phyloP scores from a whole-genome alignment of 2,113 vertebrate species.

The Tyto alba region DNA sequence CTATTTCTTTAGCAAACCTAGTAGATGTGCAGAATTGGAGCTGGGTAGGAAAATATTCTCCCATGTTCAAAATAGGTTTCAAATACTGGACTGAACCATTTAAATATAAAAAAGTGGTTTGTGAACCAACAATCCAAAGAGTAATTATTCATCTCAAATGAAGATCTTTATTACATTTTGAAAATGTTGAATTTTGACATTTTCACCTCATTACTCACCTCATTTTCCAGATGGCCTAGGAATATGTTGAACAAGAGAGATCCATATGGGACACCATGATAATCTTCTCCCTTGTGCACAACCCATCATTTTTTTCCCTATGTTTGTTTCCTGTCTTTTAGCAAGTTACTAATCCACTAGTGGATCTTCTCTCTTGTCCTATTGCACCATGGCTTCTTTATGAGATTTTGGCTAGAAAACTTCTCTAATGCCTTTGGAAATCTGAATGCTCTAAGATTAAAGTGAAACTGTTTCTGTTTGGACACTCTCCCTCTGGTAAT shows the following conservation, averaged over 20 bases:
- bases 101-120: not conserved
- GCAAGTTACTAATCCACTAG: not conserved
- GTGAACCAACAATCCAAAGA: not conserved
- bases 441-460: not conserved
- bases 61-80: not conserved
- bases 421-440: not conserved
- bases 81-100: not conserved
- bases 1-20: not conserved
- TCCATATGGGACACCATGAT: not conserved
- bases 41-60: not conserved
- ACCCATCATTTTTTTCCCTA: rapidly evolving
- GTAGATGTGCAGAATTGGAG: not conserved
- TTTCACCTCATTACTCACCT: not conserved
- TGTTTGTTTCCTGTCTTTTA: not conserved
- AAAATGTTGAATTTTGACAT: not conserved
- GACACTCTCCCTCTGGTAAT: not conserved
- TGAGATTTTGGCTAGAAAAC: not conserved
- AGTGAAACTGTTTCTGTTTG: not conserved
- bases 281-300: not conserved
- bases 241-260: not conserved
- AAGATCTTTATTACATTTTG: not conserved
- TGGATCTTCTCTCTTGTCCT: not conserved
- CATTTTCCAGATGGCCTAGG: not conserved
- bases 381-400: not conserved
- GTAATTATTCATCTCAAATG: not conserved